Conservation (phyloP, 23 tunicate genomes). For the Styela clava region DNA sequence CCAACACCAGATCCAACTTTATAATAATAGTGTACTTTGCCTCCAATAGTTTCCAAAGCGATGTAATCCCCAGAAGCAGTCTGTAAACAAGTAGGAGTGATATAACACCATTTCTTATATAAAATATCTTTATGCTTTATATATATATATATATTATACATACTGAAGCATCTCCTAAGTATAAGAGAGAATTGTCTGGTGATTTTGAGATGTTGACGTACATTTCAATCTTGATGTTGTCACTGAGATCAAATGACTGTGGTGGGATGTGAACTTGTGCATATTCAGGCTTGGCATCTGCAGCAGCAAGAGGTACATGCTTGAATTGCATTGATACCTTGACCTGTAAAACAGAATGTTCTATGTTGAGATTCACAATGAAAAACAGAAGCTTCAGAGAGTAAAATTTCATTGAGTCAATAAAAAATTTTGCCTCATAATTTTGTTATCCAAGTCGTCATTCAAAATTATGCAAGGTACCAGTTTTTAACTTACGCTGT, state of each 20-base stretch:
- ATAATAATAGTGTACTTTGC: slow-evolving; percentile 45
- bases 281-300: slow-evolving; percentile 13
- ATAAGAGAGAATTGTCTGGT: slow-evolving; percentile 43
- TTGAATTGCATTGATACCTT: slow-evolving; percentile 19
- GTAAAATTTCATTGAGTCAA: background rate
- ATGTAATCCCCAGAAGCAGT: slow-evolving; percentile 50
- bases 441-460: too few species aligned
- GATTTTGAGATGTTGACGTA: slow-evolving; percentile 33
- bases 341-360: background rate
- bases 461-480: background rate
- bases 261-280: slow-evolving; percentile 53
- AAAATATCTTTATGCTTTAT: background rate
- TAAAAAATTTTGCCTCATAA: too few species aligned
- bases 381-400: background rate
- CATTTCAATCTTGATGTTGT: slow-evolving; percentile 25
- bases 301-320: background rate
- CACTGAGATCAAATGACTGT: slow-evolving; percentile 26
- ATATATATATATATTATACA: background rate
- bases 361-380: background rate
- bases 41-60: slow-evolving; percentile 53
- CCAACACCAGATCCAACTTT: slow-evolving; percentile 70
- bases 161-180: slow-evolving; percentile 63
- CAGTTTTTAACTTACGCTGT: slow-evolving; percentile 33
- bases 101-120: too few species aligned
- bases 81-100: slow-evolving; percentile 8